Evolutionary conservation across 2,888 invertebrate genomes (phyloP).

Genomic region (Agriopis leucophaearia): DNA sequence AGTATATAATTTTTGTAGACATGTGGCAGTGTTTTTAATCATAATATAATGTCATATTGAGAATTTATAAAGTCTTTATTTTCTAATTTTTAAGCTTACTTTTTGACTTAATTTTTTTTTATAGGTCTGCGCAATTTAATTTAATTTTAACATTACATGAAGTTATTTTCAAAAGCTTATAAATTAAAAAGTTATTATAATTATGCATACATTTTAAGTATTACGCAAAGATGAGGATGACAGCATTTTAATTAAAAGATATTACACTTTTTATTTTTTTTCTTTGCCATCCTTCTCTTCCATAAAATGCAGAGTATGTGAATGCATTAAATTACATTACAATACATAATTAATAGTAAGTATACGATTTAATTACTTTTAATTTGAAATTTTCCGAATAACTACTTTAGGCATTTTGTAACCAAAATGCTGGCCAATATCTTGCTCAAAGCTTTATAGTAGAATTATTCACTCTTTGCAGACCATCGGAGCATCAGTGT

Average conservation of each 20-base stretch:
- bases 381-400: not conserved
- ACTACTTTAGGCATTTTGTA: too few relatives aligned
- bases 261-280: conserved; percentile 24
- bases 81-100: not conserved
- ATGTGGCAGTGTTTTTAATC: conserved; percentile 9
- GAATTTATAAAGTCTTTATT: not conserved
- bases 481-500: too few relatives aligned
- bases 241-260: conserved; percentile 15
- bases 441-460: too few relatives aligned
- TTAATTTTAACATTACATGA: not conserved
- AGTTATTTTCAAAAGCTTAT: conserved; percentile 14
- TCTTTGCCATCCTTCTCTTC: conserved; percentile 18
- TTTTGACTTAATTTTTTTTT: not conserved
- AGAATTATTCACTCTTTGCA: too few relatives aligned
- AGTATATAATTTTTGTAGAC: conserved; percentile 16
- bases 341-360: conserved; percentile 20
- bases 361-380: conserved; percentile 12
- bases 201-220: conserved; percentile 26
- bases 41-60: not conserved
- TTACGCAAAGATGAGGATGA: conserved; percentile 9
- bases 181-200: conserved; percentile 20
- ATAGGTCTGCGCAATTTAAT: not conserved
- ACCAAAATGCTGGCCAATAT: not conserved
- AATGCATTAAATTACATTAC: conserved; percentile 24
- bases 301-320: conserved; percentile 13